A percentile compares a stretch with the other conserved stretches of the same genome.
These are phyloP conservation scores for Chelonoidis abingdonii DNA, from an alignment of 2,113 vertebrate species.

Conservation along the genomic window DNA sequence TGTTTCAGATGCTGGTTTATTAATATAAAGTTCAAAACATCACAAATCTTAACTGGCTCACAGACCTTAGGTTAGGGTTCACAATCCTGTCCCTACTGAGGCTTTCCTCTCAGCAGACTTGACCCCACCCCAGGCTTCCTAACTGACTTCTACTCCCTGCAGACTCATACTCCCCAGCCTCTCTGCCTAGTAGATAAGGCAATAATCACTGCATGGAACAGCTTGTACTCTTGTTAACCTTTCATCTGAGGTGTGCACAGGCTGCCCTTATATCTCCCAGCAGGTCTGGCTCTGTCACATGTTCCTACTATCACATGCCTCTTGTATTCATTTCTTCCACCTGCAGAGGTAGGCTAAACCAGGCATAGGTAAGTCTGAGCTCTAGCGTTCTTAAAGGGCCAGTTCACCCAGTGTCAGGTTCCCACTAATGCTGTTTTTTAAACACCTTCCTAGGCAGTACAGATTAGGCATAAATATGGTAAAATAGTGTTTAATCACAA, in stretches of 20 bases:
- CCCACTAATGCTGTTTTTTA: background rate
- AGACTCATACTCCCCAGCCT: background rate
- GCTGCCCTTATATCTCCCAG: background rate
- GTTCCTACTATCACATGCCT: background rate
- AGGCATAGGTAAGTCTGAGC: background rate
- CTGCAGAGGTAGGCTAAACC: background rate
- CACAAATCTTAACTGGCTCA: background rate
- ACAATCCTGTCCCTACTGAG: fast-evolving
- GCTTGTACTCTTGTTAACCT: background rate
- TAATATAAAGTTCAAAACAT: background rate
- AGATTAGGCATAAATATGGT: background rate
- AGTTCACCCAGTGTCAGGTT: background rate
- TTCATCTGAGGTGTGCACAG: background rate
- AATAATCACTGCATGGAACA: background rate
- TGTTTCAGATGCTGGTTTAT: background rate
- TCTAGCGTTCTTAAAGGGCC: background rate
- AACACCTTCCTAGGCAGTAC: background rate
- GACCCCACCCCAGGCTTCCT: fast-evolving
- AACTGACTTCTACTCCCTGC: background rate
- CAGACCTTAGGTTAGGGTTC: background rate
- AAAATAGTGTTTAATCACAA: background rate
- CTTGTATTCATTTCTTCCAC: background rate
- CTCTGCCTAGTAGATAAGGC: background rate
- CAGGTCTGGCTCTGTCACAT: background rate
- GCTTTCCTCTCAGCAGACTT: background rate